Percentiles rank a stretch among this genome's conserved stretches.
Evolutionary conservation across 2,113 vertebrate species (phyloP).

Genomic region (Ciconia maguari): DNA sequence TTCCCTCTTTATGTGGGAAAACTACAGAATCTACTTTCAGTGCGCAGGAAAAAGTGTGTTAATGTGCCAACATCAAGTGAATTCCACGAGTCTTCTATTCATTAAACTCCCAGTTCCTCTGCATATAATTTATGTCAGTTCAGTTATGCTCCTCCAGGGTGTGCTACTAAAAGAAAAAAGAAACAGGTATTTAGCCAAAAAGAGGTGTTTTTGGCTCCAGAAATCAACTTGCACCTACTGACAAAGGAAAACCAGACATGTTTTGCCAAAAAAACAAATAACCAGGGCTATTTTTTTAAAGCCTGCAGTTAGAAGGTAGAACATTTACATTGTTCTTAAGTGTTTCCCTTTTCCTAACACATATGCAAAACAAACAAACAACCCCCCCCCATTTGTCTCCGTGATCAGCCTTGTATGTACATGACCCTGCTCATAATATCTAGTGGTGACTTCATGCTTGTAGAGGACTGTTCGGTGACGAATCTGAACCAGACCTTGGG

Average conservation of each 20-base stretch:
- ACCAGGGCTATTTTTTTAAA: conserved; percentile 44
- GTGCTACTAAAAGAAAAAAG: conserved; percentile 71
- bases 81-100: conserved; percentile 77
- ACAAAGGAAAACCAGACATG: conserved; percentile 70
- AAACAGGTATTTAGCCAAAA: conserved; percentile 69
- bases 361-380: neutral
- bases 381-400: neutral
- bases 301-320: conserved; percentile 22
- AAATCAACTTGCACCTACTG: conserved; percentile 77
- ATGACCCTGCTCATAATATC: neutral
- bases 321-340: conserved; percentile 61
- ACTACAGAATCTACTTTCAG: conserved; percentile 63
- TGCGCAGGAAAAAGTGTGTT: conserved; percentile 69
- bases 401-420: neutral
- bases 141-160: conserved; percentile 77
- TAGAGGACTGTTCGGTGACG: neutral
- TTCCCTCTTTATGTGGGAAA: conserved; percentile 32
- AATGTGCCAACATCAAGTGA: conserved; percentile 81
- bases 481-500: conserved; percentile 6
- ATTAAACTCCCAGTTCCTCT: conserved; percentile 72
- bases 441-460: neutral
- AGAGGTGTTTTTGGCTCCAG: conserved; percentile 75
- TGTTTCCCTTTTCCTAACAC: conserved; percentile 33
- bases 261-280: conserved; percentile 76
- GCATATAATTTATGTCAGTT: conserved; percentile 74